Evolutionary conservation across 2,113 vertebrate genomes (phyloP).

Genomic region (Prochilodus magdalenae): DNA sequence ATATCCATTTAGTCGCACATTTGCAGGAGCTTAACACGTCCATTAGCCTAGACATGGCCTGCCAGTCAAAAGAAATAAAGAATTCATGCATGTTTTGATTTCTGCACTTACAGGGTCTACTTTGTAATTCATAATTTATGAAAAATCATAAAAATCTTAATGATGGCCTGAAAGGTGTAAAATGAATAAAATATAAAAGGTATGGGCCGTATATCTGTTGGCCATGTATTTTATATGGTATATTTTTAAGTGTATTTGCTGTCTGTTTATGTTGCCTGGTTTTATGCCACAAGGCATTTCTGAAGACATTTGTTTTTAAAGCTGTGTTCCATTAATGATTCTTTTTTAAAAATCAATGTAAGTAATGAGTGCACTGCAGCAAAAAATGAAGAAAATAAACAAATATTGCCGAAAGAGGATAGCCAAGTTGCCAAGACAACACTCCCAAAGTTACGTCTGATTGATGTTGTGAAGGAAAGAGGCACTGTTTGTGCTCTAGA

Average conservation of each 20-base stretch:
- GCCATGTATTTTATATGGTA: background rate
- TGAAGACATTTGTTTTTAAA: background rate
- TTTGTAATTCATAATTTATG: constrained; percentile 12
- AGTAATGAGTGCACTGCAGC: background rate
- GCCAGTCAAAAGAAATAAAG: background rate
- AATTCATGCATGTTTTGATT: constrained; percentile 17
- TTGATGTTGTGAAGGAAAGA: constrained; percentile 46
- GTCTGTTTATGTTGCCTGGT: background rate
- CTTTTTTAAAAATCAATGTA: background rate
- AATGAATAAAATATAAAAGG: background rate
- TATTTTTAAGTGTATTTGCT: background rate
- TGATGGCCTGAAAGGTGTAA: background rate
- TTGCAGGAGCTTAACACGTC: background rate
- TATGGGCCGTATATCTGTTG: background rate
- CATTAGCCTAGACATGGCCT: background rate
- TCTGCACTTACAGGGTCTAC: background rate
- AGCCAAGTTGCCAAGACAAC: constrained; percentile 59
- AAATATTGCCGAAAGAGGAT: background rate
- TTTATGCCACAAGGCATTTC: background rate
- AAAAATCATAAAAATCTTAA: background rate
- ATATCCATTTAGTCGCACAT: constrained; percentile 5
- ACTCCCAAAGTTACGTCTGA: constrained; percentile 35
- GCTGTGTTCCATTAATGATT: background rate
- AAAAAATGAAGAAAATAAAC: background rate
- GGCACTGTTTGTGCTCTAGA: constrained; percentile 55